Base-by-base conservation (phyloP, 1,140 invertebrate genomes). In the Nixonia krombeini region DNA sequence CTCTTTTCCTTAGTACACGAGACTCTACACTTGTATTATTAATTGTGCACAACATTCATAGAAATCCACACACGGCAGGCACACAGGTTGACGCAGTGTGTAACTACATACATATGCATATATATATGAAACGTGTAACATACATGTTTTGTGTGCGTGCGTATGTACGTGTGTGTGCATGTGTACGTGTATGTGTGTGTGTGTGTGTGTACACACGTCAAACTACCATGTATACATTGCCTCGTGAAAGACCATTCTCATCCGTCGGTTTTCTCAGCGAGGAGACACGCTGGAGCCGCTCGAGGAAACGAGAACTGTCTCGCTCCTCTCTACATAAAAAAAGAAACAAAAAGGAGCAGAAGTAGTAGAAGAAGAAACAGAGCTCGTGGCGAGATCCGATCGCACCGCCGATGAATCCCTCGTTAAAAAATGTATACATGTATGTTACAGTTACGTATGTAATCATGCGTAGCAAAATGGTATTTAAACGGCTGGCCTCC, bases 401-500 rank as follows among this genome's bases (percentile, higher is more conserved):
- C n/a, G n/a, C n/a, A n/a, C n/a, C n/a, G n/a, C n/a, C n/a, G n/a
- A n/a, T n/a, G n/a, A n/a, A n/a, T n/a, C n/a, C n/a, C n/a, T n/a
- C n/a, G n/a, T n/a, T n/a, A n/a, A n/a, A n/a, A n/a, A n/a, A n/a
- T n/a, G n/a, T n/a, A n/a, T n/a, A n/a, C n/a, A n/a, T n/a, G n/a
- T n/a, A n/a, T n/a, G n/a, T n/a, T n/a, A n/a, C n/a, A n/a, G n/a
- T n/a, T n/a, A n/a, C n/a, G n/a, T n/a, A n/a, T n/a, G n/a, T n/a
- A n/a, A n/a, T n/a, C n/a, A n/a, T n/a, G n/a, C n/a, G n/a, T 45
- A 49, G 40, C 23, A 47, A 44, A 72, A 50, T 69, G 47, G 46
- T 70, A 64, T 71, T 79, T 59, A 52, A 76, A 79, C 81, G 80
- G 83, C 83, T 85, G 83, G 83, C 83, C 80, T 84, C 82, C 83